These are phyloP conservation scores for Capra hircus DNA, from an alignment of 2,113 vertebrate genomes.

Conservation along the genomic window DNA sequence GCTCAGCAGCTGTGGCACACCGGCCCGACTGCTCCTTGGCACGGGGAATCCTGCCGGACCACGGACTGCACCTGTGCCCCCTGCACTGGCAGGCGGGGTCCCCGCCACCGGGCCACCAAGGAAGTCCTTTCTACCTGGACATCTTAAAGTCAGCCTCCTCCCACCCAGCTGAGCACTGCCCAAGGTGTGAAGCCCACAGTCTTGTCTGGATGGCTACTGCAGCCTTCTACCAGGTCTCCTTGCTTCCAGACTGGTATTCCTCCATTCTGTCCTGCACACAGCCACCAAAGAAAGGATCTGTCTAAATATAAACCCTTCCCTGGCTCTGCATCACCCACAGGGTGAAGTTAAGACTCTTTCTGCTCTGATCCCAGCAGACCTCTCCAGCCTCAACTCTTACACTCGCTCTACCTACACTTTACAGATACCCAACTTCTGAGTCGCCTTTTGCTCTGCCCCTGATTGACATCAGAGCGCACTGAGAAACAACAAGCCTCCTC, in stretches of 20 bases:
- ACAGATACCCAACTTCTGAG: not conserved
- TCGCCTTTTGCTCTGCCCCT: not conserved
- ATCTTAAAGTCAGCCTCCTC: not conserved
- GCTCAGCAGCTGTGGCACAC: not conserved
- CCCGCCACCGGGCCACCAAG: not conserved
- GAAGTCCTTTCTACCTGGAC: not conserved
- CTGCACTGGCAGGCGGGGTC: not conserved
- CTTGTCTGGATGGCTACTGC: not conserved
- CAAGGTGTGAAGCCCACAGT: not conserved
- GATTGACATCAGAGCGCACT: not conserved
- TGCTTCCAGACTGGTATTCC: not conserved
- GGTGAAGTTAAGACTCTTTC: slow-evolving; percentile 6
- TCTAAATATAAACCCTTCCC: not conserved
- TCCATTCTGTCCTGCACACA: not conserved
- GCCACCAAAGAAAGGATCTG: not conserved
- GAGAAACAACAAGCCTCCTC: not conserved
- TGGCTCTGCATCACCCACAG: not conserved
- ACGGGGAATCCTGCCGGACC: rapidly evolving
- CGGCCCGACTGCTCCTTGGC: not conserved
- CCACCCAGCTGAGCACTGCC: not conserved
- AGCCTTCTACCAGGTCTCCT: not conserved
- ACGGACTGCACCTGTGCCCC: not conserved
- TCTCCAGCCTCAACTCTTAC: not conserved
- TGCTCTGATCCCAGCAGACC: not conserved
- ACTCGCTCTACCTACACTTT: not conserved